Base-by-base conservation (phyloP, 2,113 vertebrate species). In the Callithrix jacchus region DNA sequence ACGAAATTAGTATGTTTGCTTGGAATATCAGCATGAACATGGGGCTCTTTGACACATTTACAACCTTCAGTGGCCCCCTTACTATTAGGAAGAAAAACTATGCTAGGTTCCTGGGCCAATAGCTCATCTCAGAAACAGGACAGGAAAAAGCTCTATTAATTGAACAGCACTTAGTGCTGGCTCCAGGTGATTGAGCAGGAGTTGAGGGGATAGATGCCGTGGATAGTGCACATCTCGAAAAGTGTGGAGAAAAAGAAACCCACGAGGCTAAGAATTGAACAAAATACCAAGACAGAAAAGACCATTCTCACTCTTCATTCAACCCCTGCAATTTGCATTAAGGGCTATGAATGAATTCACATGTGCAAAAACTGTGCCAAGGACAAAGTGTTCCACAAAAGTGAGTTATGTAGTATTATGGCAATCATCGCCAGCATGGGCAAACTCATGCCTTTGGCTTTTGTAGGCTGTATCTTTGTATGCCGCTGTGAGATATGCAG, bases 131-230 rank as follows among this genome's bases (percentile, higher is more conserved):
- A 11, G 11, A n/a, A 37, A 61, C 49, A 47, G 47, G 66, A 4
- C 35, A 35, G 80, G 6, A 79, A 61, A 77, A 49, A 82, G 49
- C n/a, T 88, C 23, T 42, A 9, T 74, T 45, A n/a, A 13, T 35
- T n/a, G 92, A 89, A n/a, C 23, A 58, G 6, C 2, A 14, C 21
- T 94, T 18, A 37, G 11, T 6, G 5, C 10, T 66, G n/a, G n/a
- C 40, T 81, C 58, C 61, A 14, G 14, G 10, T 40, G 25, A 47
- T 18, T 32, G 23, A 37, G 45, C 27, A 8, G 45, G 73, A 37
- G 30, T 71, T 61, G 37, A 11, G 18, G 13, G 13, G n/a, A 40
- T 1, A 4, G 42, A 0, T 20, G 3, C 4, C 12, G 17, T 9
- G 81, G n/a, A 32, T 11, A n/a, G 13, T 7, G 6, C 1, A 14